Percentiles rank a stretch among this genome's conserved stretches.
Conservation (phyloP, 2,113 vertebrate genomes). For the Corynorhinus townsendii region DNA sequence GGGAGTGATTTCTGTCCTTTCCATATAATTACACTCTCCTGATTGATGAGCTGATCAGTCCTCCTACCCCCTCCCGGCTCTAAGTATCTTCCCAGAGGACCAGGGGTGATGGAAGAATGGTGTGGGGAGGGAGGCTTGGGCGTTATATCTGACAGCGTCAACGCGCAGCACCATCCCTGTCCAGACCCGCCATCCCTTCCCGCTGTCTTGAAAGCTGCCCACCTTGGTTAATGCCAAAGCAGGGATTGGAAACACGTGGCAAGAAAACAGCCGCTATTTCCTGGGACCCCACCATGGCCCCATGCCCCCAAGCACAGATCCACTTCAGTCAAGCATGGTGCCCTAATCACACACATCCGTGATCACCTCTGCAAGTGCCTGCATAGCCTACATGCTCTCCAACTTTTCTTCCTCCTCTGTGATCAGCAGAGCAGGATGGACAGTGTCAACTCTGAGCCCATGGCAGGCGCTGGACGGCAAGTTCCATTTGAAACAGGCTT, state of each 20-base stretch:
- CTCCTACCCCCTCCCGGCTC: not conserved
- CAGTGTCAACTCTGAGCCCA: not conserved
- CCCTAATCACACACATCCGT: not conserved
- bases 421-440: not conserved
- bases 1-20: slow-evolving; percentile 60
- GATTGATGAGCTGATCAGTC: slow-evolving; percentile 48
- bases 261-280: not conserved
- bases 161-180: not conserved
- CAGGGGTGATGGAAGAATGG: not conserved
- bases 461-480: not conserved
- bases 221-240: not conserved
- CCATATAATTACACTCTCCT: slow-evolving; percentile 42
- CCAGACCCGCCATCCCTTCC: not conserved
- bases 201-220: not conserved
- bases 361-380: not conserved
- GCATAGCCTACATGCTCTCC: not conserved
- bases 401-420: not conserved
- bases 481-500: not conserved
- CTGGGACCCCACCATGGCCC: not conserved
- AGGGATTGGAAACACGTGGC: not conserved
- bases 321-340: not conserved
- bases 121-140: not conserved
- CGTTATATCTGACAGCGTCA: not conserved
- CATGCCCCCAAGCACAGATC: not conserved
- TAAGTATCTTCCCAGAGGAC: slow-evolving; percentile 25